Evolutionary conservation across 2,797 vertebrate genomes (phyloP).

Genomic region (Brotula barbata): DNA sequence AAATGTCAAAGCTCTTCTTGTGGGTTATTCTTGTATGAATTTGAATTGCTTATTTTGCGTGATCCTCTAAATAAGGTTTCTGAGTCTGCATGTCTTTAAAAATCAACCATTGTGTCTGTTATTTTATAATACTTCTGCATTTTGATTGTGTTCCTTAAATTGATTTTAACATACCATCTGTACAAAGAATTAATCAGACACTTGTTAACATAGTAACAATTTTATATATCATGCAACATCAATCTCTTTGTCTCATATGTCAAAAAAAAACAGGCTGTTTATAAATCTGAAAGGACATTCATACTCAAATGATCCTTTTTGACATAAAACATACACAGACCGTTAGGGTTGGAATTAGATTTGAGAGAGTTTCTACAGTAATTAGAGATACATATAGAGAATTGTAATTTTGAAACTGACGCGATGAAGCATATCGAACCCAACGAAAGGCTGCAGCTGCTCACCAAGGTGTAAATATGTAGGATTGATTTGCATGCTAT

Average conservation of each 20-base stretch:
- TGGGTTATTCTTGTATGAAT: no score
- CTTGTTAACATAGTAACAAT: slow-evolving; percentile 69
- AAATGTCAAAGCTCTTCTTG: slow-evolving; percentile 6
- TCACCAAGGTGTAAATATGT: slow-evolving; percentile 63
- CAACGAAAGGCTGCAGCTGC: slow-evolving; percentile 58
- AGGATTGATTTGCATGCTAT: slow-evolving; percentile 66
- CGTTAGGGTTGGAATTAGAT: no score
- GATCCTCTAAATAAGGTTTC: no score
- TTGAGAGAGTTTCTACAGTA: no score
- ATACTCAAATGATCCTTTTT: slow-evolving; percentile 51
- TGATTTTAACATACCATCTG: slow-evolving; percentile 58
- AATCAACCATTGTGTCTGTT: no score
- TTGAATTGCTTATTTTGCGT: no score
- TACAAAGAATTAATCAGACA: slow-evolving; percentile 70
- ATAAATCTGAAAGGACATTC: slow-evolving; percentile 66
- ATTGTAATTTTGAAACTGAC: no score
- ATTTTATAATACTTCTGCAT: neutral
- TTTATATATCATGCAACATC: slow-evolving; percentile 67
- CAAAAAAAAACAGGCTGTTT: slow-evolving; percentile 68
- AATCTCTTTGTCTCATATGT: slow-evolving; percentile 65
- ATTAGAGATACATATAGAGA: no score
- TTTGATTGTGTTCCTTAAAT: slow-evolving; percentile 33
- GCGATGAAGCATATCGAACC: no score
- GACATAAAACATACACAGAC: slow-evolving; percentile 34
- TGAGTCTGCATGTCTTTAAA: no score